Base-by-base conservation (phyloP, 2,888 invertebrate species). In the Stenichneumon culpator region DNA sequence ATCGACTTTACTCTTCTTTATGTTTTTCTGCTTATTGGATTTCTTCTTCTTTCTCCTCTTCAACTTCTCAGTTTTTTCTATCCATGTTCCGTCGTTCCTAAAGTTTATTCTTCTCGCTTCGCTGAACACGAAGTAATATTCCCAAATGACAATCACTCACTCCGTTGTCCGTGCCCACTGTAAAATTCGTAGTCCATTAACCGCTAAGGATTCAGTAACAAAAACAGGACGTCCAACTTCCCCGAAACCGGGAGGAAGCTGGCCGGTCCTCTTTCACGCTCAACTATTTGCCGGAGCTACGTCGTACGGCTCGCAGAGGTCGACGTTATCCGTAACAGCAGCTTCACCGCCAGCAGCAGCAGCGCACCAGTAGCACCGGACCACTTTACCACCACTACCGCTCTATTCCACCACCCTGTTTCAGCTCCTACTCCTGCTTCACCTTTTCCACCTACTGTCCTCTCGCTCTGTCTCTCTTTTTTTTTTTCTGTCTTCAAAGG, bases 251-350 rank as follows among this genome's bases (percentile, higher is more conserved):
- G 86, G 86, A 85, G 85, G 85, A 86, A 86, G 86, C 86, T 86
- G 86, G 86, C 77, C 80, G 83, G 83, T 83, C 83, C 80, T 73
- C 74, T 39, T 67, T 80, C 32, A 70, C 60, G 77, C 83, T 73
- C 69, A 73, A 82, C 85, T 86, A 82, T 80, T 80, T 79, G 79
- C 79, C 79, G 72, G 75, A 82, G 82, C 84, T 88, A 86, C 86
- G 88, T 83, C 81, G 75, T 79, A 84, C 87, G 81, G 87, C 88
- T 81, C 87, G 86, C 84, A 88, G 87, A 88, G 88, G 88, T 88
- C 88, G 88, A 86, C 88, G 88, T 88, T 82, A 85, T 83, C 82
- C 86, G 86, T 79, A 85, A 83, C 79, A 79, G 86, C 84, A 86
- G 86, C 86, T 80, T 86, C 86, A 86, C 83, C 85, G 77, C 77